Evolutionary conservation across 1,140 invertebrate genomes (phyloP), one percentile per base, ranked within the genome.

Genomic region (Psilanteris sp.): DNA sequence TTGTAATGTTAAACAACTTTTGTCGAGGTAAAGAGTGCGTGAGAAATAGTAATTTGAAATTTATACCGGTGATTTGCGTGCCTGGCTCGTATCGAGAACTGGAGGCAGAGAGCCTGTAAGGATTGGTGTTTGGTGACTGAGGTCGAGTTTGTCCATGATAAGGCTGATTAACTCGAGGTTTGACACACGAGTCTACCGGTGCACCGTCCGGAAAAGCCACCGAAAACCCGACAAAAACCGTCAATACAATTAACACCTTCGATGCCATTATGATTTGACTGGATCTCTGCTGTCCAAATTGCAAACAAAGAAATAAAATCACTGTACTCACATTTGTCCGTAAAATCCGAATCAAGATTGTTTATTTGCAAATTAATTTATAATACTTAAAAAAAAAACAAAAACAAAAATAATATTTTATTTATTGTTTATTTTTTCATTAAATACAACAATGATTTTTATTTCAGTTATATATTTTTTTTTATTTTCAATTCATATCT

Each of bases 141-240:
- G 92, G 87, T 11, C 90, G 85, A 7, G 92, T 91, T 68, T 92
- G 89, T 16, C 93, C 92, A 71, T 95, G 93, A 83, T 94, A 92
- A 0, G 93, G 93, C 75, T 93, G 92, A 86, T 94, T 94, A 0
- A 91, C 90, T 13, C 90, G 88, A 11, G 91, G 89, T 78, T 93
- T 94, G 0, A 94, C 93, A 79, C 93, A 95, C 11, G 92, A 91
- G 81, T 94, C 93, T 5, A 94, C 91, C 0, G 94, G 94, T 2
- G 92, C 93, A 5, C 94, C 94, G 75, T 94, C 93, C 0, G 93
- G 93, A 77, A 95, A 94, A 18, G 81, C 89, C 31, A 55, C 44
- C 26, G 68, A 76, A 7, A 54, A 31, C 2, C 36, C 68, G 31
- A 67, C 66, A n/a, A 82, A 32, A 15, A 54, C 32, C 27, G 44